A percentile compares a stretch with the other conserved stretches of the same genome.
These are phyloP conservation scores for Ornithoptera alexandrae DNA, from an alignment of 2,888 invertebrate genomes.

Conservation along the genomic window DNA sequence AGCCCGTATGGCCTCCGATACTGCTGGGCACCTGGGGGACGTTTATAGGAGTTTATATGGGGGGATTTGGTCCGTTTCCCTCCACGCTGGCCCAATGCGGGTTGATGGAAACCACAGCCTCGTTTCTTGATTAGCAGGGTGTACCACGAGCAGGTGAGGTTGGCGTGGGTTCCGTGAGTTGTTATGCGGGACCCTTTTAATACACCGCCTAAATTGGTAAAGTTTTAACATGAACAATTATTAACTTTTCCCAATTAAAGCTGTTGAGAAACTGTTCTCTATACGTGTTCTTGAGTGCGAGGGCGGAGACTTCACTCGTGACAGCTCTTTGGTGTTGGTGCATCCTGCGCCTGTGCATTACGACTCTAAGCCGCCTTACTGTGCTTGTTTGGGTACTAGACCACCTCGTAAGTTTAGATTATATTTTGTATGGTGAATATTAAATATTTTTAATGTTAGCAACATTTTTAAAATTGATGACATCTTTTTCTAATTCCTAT, in stretches of 20 bases:
- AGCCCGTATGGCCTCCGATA: no score
- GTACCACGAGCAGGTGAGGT: no score
- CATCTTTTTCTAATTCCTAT: not conserved
- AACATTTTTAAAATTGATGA: not conserved
- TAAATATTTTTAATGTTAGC: not conserved
- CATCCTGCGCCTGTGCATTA: slow-evolving; percentile 47
- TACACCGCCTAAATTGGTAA: no score
- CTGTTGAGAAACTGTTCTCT: slow-evolving; percentile 80
- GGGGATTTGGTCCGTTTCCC: no score
- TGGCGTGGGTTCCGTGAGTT: no score
- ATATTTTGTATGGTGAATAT: not conserved
- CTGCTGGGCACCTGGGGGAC: no score
- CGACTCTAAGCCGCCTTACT: slow-evolving; percentile 46
- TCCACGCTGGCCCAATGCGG: no score
- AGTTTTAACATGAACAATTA: not conserved
- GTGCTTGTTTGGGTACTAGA: slow-evolving; percentile 54
- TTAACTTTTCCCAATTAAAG: slow-evolving; percentile 40
- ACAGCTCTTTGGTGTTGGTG: slow-evolving; percentile 52
- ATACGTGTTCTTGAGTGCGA: slow-evolving; percentile 82
- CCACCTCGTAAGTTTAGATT: slow-evolving; percentile 44
- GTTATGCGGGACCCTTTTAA: no score
- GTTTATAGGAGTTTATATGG: no score
- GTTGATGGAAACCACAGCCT: no score
- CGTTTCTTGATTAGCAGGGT: no score
- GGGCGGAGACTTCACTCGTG: slow-evolving; percentile 79